Conservation (phyloP, 1,140 invertebrate species). For the Conopomorpha cramerella region DNA sequence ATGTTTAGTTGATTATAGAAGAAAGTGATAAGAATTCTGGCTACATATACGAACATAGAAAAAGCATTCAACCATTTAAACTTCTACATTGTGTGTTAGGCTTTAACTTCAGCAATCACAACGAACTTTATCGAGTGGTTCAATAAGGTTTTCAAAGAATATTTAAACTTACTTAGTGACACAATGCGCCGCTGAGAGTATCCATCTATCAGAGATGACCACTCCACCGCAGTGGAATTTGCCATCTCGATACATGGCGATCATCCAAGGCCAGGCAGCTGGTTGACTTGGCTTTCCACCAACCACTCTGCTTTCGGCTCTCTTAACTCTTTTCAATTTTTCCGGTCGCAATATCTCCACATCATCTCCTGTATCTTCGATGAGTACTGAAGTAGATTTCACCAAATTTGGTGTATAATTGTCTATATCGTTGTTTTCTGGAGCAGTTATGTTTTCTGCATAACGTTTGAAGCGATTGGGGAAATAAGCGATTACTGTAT, state of each 20-base stretch:
- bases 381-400: background rate
- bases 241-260: slow-evolving; percentile 75
- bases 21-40: no score
- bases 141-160: no score
- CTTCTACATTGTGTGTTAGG: no score
- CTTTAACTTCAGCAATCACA: no score
- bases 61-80: no score
- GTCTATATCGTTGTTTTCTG: no score
- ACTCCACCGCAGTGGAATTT: slow-evolving; percentile 83
- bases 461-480: slow-evolving; percentile 20
- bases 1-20: no score
- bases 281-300: slow-evolving; percentile 74
- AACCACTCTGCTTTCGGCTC: slow-evolving; percentile 66
- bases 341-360: slow-evolving; percentile 2
- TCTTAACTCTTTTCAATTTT: slow-evolving; percentile 28
- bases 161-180: slow-evolving; percentile 66
- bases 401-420: slow-evolving; percentile 7
- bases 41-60: no score
- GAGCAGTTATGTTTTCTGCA: background rate
- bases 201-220: slow-evolving; percentile 77
- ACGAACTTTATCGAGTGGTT: no score
- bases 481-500: slow-evolving; percentile 17
- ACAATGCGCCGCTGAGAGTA: slow-evolving; percentile 85
- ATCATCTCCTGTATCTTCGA: background rate
- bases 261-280: slow-evolving; percentile 83